phyloP scores from a whole-genome alignment of 2,113 vertebrate species.

The Brachyhypopomus occidentalis region DNA sequence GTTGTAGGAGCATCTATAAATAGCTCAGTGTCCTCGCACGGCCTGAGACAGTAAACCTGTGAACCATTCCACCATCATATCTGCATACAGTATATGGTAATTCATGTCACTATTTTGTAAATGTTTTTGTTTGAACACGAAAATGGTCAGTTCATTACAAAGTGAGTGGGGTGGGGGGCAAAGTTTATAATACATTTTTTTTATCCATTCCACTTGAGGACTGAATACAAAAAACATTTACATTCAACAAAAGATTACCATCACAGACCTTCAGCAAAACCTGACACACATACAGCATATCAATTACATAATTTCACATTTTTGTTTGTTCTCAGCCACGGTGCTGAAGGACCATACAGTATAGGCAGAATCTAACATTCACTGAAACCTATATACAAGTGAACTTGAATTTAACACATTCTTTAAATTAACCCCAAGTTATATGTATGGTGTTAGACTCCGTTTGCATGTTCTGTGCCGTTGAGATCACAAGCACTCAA shows the following conservation, averaged over 20 bases:
- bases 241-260: not conserved
- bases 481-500: not conserved
- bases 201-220: not conserved
- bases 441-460: not conserved
- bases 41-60: constrained; percentile 1
- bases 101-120: not conserved
- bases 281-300: not conserved
- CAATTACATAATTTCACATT: not conserved
- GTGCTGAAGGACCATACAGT: not conserved
- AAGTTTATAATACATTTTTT: not conserved
- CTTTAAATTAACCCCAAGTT: not conserved
- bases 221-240: not conserved
- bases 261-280: not conserved
- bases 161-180: not conserved
- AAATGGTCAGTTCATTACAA: not conserved
- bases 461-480: not conserved
- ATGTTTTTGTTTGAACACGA: not conserved
- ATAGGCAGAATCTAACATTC: not conserved
- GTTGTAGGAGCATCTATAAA: constrained; percentile 63
- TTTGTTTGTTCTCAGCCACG: not conserved
- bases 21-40: constrained; percentile 57
- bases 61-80: not conserved
- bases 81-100: not conserved
- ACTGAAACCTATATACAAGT: not conserved
- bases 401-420: constrained; percentile 14